Evolutionary conservation across 2,888 invertebrate species (phyloP), one percentile per base, ranked within the genome.

Genomic region (Heliconius charithonia): DNA sequence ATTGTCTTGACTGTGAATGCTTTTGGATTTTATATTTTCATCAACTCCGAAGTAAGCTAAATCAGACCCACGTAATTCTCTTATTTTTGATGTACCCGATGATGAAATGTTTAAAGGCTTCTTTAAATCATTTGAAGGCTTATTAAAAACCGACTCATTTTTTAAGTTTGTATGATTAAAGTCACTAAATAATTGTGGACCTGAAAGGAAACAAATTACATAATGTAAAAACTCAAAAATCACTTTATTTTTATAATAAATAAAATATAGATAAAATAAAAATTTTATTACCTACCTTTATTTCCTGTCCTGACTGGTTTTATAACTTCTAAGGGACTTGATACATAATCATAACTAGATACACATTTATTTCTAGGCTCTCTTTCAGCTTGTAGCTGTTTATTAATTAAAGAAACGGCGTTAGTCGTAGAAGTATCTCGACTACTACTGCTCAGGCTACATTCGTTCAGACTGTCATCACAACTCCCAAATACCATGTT

Each of bases 1-100:
- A 77, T 89, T 87, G 72, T 85, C 87, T 79, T 83, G 82, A 76
- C 83, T 84, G 29, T 83, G 79, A 59, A 80, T 79, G 65, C 63
- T 76, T 65, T 80, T 81, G 65, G 79, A 73, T 45, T 81, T 81
- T 70, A 25, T 93, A 85, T 79, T 79, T 65, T 87, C 86, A 72
- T 87, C 85, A 27, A 93, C 85, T 45, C 96, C 96, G 84, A 96
- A 96, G 85, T 95, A 96, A 80, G 96, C 95, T 71, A 96, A 90
- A 85, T 96, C 96, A 82, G 95, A 96, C 69, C 96, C 95, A 80
- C 95, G 92, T 66, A 96, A 89, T 87, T 96, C 94, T 82, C 96
- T 91, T 9, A 92, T 89, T 86, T 91, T 92, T 22, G 89, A 83
- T 83, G 87, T 90, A 37, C 83, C 85, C 79, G 86, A 86, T 32